phyloP scores from a whole-genome alignment of 2,113 vertebrate genomes.

The Ovis canadensis region DNA sequence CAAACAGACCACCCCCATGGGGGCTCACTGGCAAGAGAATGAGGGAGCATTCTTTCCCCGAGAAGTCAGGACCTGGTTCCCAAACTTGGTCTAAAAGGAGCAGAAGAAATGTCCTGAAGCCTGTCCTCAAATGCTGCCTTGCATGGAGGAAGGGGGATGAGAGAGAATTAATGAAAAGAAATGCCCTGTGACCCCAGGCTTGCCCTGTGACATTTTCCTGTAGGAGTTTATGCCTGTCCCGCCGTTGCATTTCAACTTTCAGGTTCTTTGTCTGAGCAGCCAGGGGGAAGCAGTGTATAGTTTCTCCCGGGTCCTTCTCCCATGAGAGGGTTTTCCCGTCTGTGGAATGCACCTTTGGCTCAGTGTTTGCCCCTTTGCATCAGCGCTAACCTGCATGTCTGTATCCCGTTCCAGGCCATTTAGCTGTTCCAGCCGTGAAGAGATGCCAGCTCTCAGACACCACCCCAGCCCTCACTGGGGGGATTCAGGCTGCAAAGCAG shows the following conservation, averaged over 20 bases:
- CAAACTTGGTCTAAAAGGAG: neutral
- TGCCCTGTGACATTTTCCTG: neutral
- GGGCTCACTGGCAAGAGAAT: neutral
- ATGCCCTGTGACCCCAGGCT: neutral
- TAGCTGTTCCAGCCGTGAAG: constrained; percentile 61
- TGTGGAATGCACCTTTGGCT: neutral
- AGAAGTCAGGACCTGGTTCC: neutral
- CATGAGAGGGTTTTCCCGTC: neutral
- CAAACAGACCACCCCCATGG: neutral
- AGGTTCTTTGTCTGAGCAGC: neutral
- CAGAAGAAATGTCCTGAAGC: neutral
- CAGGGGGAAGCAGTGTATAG: neutral
- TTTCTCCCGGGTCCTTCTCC: neutral
- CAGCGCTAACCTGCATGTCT: neutral
- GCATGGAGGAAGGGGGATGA: neutral
- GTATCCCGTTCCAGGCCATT: constrained; percentile 66
- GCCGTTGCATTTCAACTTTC: neutral
- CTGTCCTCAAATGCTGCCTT: neutral
- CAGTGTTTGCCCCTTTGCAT: neutral
- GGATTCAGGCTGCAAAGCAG: neutral
- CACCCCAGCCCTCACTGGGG: constrained; percentile 54
- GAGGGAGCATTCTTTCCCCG: neutral
- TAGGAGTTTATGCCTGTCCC: neutral
- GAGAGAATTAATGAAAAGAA: neutral
- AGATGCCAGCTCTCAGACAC: constrained; percentile 18